Percentiles rank a stretch among this genome's conserved stretches.
phyloP scores from a whole-genome alignment of 2,113 vertebrate species.

The Pseudopodoces humilis region DNA sequence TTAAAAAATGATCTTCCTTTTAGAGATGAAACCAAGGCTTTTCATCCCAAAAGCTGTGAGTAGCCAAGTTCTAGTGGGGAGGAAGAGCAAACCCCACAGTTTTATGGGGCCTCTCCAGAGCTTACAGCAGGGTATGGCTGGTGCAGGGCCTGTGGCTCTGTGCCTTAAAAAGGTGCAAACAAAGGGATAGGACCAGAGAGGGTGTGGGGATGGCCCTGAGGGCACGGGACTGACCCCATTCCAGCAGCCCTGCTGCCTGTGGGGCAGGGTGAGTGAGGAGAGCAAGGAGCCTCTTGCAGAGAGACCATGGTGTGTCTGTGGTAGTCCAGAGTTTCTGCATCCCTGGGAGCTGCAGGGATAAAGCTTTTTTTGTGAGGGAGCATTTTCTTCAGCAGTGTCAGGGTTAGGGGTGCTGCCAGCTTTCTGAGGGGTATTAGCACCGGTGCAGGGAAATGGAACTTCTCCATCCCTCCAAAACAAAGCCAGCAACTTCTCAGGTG shows the following conservation, averaged over 20 bases:
- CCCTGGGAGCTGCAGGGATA: neutral
- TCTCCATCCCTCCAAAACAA: neutral
- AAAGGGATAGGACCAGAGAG: neutral
- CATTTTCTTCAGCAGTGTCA: neutral
- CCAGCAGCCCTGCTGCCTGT: neutral
- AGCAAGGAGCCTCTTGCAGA: neutral
- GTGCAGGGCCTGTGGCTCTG: neutral
- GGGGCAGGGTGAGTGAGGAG: neutral
- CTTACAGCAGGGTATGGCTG: neutral
- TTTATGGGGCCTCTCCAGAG: neutral
- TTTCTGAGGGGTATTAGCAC: neutral
- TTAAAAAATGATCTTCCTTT: neutral
- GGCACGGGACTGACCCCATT: neutral
- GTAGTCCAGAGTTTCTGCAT: neutral
- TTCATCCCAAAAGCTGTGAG: neutral
- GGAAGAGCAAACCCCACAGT: neutral
- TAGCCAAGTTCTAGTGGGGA: neutral
- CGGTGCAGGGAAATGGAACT: neutral
- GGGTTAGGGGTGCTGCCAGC: neutral
- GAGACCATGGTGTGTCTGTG: fast-evolving
- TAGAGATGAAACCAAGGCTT: neutral
- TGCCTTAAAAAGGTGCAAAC: neutral
- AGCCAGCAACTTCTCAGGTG: neutral
- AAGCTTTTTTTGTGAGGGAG: neutral
- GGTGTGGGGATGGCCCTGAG: too few relatives aligned